Base-by-base conservation (phyloP, 2,888 invertebrate genomes). In the Geotrupes spiniger region DNA sequence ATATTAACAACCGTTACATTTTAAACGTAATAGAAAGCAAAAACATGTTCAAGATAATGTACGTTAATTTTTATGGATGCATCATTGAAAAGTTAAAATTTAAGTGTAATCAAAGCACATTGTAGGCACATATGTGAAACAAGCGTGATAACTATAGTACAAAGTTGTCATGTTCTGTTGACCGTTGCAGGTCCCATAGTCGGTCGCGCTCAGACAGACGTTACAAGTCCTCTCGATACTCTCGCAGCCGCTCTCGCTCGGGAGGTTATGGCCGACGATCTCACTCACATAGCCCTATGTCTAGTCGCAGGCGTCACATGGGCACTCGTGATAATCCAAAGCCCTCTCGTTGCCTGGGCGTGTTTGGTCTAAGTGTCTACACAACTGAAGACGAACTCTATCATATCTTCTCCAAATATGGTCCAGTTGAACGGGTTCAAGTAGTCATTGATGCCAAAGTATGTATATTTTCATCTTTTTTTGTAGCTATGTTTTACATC, bases 361-460 rank as follows among this genome's bases (percentile, higher is more conserved):
- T 98, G 8, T 98, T 98, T 73, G 97, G 97, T 2, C 77, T 98
- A 46, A 95, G 91, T 67, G 83, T 94, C 44, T 88, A 89, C 74
- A 98, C 97, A 1, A 89, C 92, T 1, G 96, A 97, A 70, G 83
- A 89, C 61, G 92, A 95, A 71, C 81, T 98, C 31, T 85, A 89
- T 66, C 90, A 94, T 63, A 89, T 96, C 57, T 96, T 98, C 75
- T 84, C 85, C 36, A 92, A 93, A 70, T 97, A 85, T 70, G 97
- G 97, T 1, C 87, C 87, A 0, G 87, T 98, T 25, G 93, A 96
- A 68, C 85, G 92, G 68, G 88, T 92, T 15, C 92, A 95, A 76
- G 87, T 98, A 55, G 94, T 98, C 42, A 91, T 94, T 64, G 97
- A 98, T 75, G 93, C 93, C 37, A 95, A 95, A 84, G 90, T 89